Evolutionary conservation across 2,113 vertebrate species (phyloP).

Genomic region (Helogale parvula): DNA sequence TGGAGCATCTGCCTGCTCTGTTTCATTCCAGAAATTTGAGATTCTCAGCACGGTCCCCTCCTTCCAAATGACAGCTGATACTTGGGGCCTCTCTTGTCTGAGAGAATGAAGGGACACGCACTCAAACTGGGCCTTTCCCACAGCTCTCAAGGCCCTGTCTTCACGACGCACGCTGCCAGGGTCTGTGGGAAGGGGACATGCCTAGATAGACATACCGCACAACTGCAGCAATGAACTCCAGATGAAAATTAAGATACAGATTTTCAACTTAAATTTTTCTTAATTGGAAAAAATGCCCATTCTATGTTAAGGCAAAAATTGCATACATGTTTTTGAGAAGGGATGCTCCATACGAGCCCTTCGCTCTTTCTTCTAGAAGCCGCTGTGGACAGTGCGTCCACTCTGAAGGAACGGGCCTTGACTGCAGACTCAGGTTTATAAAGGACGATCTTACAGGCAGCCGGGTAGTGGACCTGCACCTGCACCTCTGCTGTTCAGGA

Average conservation of each 20-base stretch:
- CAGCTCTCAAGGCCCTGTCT: fast-evolving
- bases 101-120: neutral
- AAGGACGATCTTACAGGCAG: neutral
- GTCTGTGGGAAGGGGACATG: fast-evolving
- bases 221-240: neutral
- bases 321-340: neutral
- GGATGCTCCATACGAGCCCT: too few relatives aligned
- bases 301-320: fast-evolving
- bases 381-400: fast-evolving
- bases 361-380: neutral
- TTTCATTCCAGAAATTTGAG: constrained; percentile 48
- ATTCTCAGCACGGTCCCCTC: neutral
- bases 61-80: constrained; percentile 40
- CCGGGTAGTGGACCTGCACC: neutral
- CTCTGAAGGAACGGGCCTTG: neutral
- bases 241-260: neutral
- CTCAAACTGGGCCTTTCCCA: neutral
- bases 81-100: constrained; percentile 36
- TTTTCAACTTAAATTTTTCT: neutral
- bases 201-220: fast-evolving
- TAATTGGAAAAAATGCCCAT: neutral
- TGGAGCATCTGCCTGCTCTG: constrained; percentile 50
- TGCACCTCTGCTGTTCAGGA: neutral
- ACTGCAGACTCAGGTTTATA: fast-evolving
- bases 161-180: fast-evolving